phyloP scores from a whole-genome alignment of 2,888 invertebrate species.

The Glyphotaelius pellucidus region DNA sequence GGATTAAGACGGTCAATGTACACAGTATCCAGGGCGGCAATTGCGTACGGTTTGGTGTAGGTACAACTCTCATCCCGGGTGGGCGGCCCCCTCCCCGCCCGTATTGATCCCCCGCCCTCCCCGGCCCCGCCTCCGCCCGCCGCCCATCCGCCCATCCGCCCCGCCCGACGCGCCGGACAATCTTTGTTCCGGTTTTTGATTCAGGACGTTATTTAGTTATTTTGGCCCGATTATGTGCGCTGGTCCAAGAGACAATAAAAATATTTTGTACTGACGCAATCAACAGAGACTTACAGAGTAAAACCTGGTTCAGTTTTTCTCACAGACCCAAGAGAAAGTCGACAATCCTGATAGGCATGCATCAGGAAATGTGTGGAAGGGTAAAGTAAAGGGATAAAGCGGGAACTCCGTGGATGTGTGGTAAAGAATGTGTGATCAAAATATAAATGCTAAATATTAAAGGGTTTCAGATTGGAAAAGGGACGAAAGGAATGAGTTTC shows the following conservation, averaged over 20 bases:
- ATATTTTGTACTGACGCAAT: neutral
- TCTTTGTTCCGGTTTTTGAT: conserved; percentile 44
- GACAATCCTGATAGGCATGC: neutral
- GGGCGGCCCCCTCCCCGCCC: conserved; percentile 35
- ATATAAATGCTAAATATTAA: neutral
- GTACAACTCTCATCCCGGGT: conserved; percentile 8
- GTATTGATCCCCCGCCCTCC: conserved; percentile 38
- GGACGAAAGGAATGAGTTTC: neutral
- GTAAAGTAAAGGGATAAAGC: neutral
- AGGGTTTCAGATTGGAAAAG: too few relatives aligned
- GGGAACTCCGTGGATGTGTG: neutral
- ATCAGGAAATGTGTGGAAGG: neutral
- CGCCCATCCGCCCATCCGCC: conserved; percentile 17
- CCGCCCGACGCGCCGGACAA: conserved; percentile 31
- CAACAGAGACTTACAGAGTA: neutral
- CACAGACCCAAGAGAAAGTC: neutral
- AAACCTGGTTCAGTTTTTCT: neutral
- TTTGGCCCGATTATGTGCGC: conserved; percentile 16
- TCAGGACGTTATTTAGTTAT: conserved; percentile 10
- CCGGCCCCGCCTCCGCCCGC: neutral
- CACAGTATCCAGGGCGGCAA: conserved; percentile 27
- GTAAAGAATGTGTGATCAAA: neutral
- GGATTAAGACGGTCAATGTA: conserved; percentile 39
- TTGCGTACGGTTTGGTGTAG: conserved; percentile 12
- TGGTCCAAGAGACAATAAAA: conserved; percentile 2